A percentile compares a stretch with the other conserved stretches of the same genome.
phyloP scores from a whole-genome alignment of 2,797 vertebrate genomes.

The Diceros bicornis region DNA sequence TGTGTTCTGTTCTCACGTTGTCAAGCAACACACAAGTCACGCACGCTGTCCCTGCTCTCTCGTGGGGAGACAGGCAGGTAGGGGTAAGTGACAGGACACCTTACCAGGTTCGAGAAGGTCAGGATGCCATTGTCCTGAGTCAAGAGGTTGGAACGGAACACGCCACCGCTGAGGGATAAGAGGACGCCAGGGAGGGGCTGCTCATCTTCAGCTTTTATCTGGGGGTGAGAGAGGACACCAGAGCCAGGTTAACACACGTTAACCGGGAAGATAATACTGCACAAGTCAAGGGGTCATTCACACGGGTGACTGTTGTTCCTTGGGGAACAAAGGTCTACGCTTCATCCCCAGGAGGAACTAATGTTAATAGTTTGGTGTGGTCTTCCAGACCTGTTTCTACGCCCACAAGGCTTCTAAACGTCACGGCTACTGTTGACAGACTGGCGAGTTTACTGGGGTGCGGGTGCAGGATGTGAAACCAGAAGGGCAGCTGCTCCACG shows the following conservation, averaged over 20 bases:
- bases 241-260: not conserved
- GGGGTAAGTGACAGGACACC: not conserved
- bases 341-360: not conserved
- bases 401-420: not conserved
- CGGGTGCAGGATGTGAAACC: not conserved
- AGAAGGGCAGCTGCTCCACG: fast-evolving
- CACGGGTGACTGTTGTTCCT: fast-evolving
- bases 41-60: fast-evolving
- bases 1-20: constrained; percentile 58
- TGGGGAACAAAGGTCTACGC: not conserved
- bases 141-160: constrained; percentile 98
- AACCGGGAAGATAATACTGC: fast-evolving
- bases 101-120: constrained; percentile 97
- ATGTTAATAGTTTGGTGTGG: not conserved
- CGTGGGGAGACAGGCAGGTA: fast-evolving
- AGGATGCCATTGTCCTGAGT: constrained; percentile 97
- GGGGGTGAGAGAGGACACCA: not conserved
- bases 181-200: constrained; percentile 97
- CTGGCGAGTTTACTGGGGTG: not conserved
- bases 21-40: not conserved
- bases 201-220: constrained; percentile 97
- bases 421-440: fast-evolving
- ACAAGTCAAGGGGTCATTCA: not conserved
- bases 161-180: constrained; percentile 96
- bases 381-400: not conserved